A percentile compares a stretch with the other conserved stretches of the same genome.
phyloP scores from a whole-genome alignment of 2,113 vertebrate species.

The Regulus satrapa region DNA sequence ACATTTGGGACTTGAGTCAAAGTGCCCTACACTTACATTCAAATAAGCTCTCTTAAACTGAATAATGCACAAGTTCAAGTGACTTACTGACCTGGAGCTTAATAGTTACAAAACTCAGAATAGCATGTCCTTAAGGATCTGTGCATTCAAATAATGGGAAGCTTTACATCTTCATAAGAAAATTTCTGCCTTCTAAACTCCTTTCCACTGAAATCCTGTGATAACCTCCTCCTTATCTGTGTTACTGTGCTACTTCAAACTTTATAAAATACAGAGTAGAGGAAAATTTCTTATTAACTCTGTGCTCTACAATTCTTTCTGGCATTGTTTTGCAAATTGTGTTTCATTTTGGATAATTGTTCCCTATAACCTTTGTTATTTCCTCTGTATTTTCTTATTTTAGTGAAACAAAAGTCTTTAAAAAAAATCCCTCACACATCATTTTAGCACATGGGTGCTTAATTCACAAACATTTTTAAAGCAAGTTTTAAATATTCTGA shows the following conservation, averaged over 20 bases:
- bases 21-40: not conserved
- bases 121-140: not conserved
- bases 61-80: not conserved
- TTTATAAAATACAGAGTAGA: not conserved
- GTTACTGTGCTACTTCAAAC: not conserved
- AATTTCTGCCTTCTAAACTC: not conserved
- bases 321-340: not conserved
- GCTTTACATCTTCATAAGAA: not conserved
- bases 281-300: not conserved
- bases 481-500: not conserved
- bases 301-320: not conserved
- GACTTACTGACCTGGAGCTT: not conserved
- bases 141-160: not conserved
- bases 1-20: not conserved
- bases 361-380: not conserved
- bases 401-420: not conserved
- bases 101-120: not conserved
- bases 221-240: too few relatives aligned
- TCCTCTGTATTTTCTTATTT: not conserved
- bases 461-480: not conserved
- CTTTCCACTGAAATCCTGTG: not conserved
- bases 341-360: accelerated
- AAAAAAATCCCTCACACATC: not conserved
- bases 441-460: not conserved
- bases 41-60: not conserved